Evolutionary conservation across 2,888 invertebrate genomes (phyloP), one percentile per base, ranked within the genome.

Genomic region (Synergus laeviventris): DNA sequence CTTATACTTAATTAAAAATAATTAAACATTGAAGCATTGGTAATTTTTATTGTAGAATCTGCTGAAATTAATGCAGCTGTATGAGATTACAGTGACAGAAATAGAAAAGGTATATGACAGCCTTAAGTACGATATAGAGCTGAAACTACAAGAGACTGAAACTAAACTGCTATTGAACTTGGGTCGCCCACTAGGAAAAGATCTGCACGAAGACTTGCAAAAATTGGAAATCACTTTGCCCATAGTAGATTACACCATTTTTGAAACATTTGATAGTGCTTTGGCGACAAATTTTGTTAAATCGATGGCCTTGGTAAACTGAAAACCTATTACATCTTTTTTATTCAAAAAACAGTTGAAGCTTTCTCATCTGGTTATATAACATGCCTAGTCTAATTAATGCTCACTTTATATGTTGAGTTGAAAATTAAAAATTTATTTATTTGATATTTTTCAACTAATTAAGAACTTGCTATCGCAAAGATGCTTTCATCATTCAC

Each of bases 111-210:
- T 21, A 14, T 16, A 60, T 31, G 31, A 12, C 16, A 31, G 24
- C 24, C 31, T 21, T 14, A 12, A 21, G 24, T 31, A 21, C 24
- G 59, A 59, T 7, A 14, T 60, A 16, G 24, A 21, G 24, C 14
- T 31, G 1, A 11, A 12, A 16, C 60, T 60, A 7, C 14, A 21
- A 12, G 14, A 60, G 16, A 16, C 14, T 24, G 60, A 60, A 31
- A 60, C 14, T 21, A 60, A 24, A 24, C 14, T 60, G 2, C 31
- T 60, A 16, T 31, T 60, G 16, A 60, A 60, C 60, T 31, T 60
- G 12, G 60, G 60, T 60, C 60, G 16, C 14, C 60, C 60, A 60
- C 14, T 24, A 24, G 60, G 60, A 60, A 60, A 60, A 31, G 60
- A 31, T 16, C 14, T 60, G 16, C 31, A 7, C 2, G 14, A 24